Percentiles rank a stretch among this genome's conserved stretches.
phyloP scores from a whole-genome alignment of 2,113 vertebrate species.

The human region GRCh38 chr2:53906501-53907000 shows the following conservation, averaged over 20 bases:
- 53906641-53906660: slow-evolving; percentile 93
- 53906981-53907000: neutral
- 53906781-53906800: neutral
- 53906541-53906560: neutral
- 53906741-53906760: neutral
- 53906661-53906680: slow-evolving; percentile 95
- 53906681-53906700: slow-evolving; percentile 92
- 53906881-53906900: neutral
- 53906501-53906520: neutral
- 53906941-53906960: neutral
- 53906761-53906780: slow-evolving; percentile 1
- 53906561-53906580: neutral
- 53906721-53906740: slow-evolving; percentile 6
- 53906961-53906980: neutral
- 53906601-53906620: slow-evolving; percentile 97
- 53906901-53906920: neutral
- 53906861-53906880: slow-evolving; percentile 92
- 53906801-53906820: slow-evolving; percentile 98
- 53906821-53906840: slow-evolving; percentile 95
- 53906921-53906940: neutral
- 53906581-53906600: slow-evolving; percentile 86
- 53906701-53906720: slow-evolving; percentile 52
- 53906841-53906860: slow-evolving; percentile 97
- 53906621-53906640: slow-evolving; percentile 93
- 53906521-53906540: neutral